Conservation (phyloP, 1,140 invertebrate species). For the Philopotamus ludificatus region DNA sequence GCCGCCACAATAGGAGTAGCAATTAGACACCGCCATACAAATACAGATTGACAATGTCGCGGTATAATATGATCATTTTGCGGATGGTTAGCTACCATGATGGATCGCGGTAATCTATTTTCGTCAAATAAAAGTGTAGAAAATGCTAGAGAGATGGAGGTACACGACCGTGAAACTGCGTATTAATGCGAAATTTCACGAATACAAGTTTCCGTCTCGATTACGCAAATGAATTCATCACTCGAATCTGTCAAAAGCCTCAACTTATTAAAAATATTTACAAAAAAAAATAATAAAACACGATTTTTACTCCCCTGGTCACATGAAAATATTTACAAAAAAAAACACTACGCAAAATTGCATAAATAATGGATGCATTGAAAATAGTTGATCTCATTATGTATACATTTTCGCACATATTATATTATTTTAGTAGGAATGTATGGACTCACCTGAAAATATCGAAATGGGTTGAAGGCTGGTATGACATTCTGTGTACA, state of each 20-base stretch:
- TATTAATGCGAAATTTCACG: constrained; percentile 15
- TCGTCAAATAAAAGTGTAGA: neutral
- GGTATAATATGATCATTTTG: constrained; percentile 20
- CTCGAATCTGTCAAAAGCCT: neutral
- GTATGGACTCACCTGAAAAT: constrained; percentile 13
- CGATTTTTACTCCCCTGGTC: too few relatives aligned
- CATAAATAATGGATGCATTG: neutral
- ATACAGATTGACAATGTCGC: constrained; percentile 19
- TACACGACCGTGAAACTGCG: constrained; percentile 5
- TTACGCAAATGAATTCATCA: constrained; percentile 11
- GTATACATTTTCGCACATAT: neutral
- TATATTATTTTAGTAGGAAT: too few relatives aligned
- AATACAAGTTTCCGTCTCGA: too few relatives aligned
- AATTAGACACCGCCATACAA: constrained; percentile 18
- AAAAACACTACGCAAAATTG: neutral
- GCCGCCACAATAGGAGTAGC: constrained; percentile 1
- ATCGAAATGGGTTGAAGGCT: constrained; percentile 20
- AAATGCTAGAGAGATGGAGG: neutral
- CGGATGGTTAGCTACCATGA: constrained; percentile 18
- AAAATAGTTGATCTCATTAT: neutral
- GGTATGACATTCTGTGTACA: constrained; percentile 22
- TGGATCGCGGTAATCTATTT: neutral
- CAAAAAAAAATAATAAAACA: too few relatives aligned
- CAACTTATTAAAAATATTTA: neutral
- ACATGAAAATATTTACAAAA: neutral